A percentile compares a stretch with the other conserved stretches of the same genome.
phyloP scores from a whole-genome alignment of 2,888 invertebrate species.

The Acleris laterana region DNA sequence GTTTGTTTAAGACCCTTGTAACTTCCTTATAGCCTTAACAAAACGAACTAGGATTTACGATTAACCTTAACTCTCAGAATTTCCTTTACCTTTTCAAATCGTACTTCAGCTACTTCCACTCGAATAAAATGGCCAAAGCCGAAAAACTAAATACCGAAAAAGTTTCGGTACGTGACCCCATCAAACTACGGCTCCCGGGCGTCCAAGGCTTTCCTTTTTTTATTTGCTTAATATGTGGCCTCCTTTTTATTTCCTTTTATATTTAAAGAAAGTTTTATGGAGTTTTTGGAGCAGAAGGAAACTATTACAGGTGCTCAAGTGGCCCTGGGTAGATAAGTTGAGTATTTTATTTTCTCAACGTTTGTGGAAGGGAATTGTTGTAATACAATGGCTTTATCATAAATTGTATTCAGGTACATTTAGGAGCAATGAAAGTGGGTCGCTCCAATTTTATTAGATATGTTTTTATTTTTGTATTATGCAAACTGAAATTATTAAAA shows the following conservation, averaged over 20 bases:
- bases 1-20: no score
- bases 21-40: no score
- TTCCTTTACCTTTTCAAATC: conserved; percentile 27
- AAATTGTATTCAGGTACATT: no score
- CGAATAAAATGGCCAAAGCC: conserved; percentile 57
- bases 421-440: no score
- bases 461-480: no score
- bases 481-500: no score
- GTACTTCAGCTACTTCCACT: conserved; percentile 53
- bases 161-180: conserved; percentile 78
- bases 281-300: conserved; percentile 5
- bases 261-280: conserved; percentile 55
- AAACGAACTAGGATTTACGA: not conserved
- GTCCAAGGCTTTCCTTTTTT: conserved; percentile 52
- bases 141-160: conserved; percentile 72
- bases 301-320: conserved; percentile 19
- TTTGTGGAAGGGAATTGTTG: not conserved
- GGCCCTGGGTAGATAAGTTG: conserved; percentile 3
- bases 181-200: conserved; percentile 60
- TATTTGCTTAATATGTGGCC: conserved; percentile 58
- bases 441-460: no score
- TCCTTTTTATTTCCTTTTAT: conserved; percentile 68
- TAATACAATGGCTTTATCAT: no score
- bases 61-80: conserved; percentile 15
- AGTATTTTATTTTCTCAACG: not conserved